phyloP scores from a whole-genome alignment of 2,888 invertebrate genomes.

The Tinea semifulvella region DNA sequence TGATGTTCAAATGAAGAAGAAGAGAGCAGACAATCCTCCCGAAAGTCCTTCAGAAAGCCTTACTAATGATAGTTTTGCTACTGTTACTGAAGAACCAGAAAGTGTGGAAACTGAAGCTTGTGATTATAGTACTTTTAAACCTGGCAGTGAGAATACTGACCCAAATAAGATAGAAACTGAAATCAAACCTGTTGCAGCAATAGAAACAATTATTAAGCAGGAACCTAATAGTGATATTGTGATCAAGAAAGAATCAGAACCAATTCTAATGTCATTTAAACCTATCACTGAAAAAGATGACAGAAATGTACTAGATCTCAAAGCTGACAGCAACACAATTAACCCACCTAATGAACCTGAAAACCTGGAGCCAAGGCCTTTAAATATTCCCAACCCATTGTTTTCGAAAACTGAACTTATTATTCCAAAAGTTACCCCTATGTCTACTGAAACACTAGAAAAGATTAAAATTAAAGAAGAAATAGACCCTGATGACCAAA shows the following conservation, averaged over 20 bases:
- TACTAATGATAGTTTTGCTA: conserved; percentile 86
- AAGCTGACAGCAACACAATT: conserved; percentile 35
- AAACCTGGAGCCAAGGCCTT: conserved; percentile 37
- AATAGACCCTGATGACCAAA: conserved; percentile 53
- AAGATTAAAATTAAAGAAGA: conserved; percentile 63
- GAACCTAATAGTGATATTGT: conserved; percentile 39
- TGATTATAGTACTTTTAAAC: conserved; percentile 58
- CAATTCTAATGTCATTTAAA: conserved; percentile 40
- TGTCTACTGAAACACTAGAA: conserved; percentile 57
- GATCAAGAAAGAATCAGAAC: conserved; percentile 50
- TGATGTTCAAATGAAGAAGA: conserved; percentile 68
- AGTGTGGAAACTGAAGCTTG: conserved; percentile 57
- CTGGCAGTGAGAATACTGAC: conserved; percentile 48
- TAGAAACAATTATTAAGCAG: conserved; percentile 39
- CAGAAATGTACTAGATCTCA: conserved; percentile 45
- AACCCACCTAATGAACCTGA: conserved; percentile 36
- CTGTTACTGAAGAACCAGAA: conserved; percentile 76
- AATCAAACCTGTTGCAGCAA: conserved; percentile 30
- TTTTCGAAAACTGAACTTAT: conserved; percentile 70
- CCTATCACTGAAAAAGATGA: conserved; percentile 44
- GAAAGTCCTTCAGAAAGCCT: conserved; percentile 86
- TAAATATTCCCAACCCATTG: conserved; percentile 33
- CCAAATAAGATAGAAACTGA: conserved; percentile 46
- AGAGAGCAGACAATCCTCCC: conserved; percentile 59
- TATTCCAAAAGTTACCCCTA: conserved; percentile 67